Conservation (phyloP, 2,113 vertebrate genomes). For the Chauna torquata region DNA sequence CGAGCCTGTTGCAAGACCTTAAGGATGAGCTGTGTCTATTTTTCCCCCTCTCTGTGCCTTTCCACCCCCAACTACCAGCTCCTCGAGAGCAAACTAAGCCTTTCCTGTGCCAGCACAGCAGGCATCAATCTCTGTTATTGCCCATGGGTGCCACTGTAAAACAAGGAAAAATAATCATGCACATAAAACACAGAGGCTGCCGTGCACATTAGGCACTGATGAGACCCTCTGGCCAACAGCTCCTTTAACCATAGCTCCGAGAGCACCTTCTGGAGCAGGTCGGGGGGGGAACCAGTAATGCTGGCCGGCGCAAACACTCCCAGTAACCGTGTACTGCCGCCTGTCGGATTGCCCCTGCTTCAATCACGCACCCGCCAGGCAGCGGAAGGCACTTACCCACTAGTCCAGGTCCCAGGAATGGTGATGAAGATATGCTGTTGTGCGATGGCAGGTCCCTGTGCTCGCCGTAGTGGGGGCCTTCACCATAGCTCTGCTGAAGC, state of each 20-base stretch:
- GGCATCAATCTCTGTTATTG: not conserved
- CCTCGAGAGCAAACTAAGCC: not conserved
- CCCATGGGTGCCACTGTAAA: not conserved
- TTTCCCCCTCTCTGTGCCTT: not conserved
- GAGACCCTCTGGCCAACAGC: not conserved
- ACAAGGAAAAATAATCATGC: not conserved
- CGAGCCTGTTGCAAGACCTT: not conserved
- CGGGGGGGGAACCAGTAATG: fast-evolving
- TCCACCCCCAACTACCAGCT: not conserved
- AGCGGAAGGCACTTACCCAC: constrained; percentile 79
- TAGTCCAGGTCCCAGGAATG: constrained; percentile 91
- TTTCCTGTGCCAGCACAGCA: fast-evolving
- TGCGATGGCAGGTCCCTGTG: constrained; percentile 84
- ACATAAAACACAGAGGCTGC: fast-evolving
- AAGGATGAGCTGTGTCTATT: not conserved
- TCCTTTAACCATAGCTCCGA: not conserved
- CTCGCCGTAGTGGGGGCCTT: constrained; percentile 88
- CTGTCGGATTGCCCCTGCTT: not conserved
- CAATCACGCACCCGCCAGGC: fast-evolving
- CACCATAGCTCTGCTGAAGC: constrained; percentile 82
- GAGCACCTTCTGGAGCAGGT: not conserved
- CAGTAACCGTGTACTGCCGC: fast-evolving
- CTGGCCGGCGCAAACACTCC: fast-evolving
- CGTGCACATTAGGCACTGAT: not conserved
- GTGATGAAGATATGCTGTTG: constrained; percentile 78